Conservation (phyloP, 2,888 invertebrate species). For the Lagria hirta region DNA sequence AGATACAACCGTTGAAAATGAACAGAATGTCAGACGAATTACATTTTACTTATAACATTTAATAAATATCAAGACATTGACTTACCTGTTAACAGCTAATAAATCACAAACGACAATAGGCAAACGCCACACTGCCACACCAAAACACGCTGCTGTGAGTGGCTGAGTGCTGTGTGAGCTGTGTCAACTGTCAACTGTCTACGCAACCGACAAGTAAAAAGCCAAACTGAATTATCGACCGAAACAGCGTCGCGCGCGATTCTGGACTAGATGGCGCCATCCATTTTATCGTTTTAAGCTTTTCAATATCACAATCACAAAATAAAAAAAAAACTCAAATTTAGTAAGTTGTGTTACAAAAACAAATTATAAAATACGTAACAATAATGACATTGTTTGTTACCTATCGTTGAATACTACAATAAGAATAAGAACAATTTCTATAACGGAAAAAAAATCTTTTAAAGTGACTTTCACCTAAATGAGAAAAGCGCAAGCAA, state of each 20-base stretch:
- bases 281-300: background rate
- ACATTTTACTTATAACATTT: slow-evolving; percentile 13
- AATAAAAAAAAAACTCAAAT: slow-evolving; percentile 3
- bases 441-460: slow-evolving; percentile 5
- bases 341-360: slow-evolving; percentile 10
- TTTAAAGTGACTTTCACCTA: no score
- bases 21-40: slow-evolving; percentile 14
- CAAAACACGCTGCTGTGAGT: background rate
- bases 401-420: slow-evolving; percentile 3
- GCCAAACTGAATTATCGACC: slow-evolving; percentile 10
- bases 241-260: slow-evolving; percentile 7
- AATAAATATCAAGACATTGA: slow-evolving; percentile 10
- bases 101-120: slow-evolving; percentile 5
- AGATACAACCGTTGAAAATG: slow-evolving; percentile 23
- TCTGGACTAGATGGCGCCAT: slow-evolving; percentile 1
- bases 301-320: slow-evolving; percentile 5
- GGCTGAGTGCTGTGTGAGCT: slow-evolving; percentile 2
- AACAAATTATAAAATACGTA: slow-evolving; percentile 6
- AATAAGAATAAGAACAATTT: slow-evolving; percentile 8
- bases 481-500: no score
- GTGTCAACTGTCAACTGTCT: slow-evolving; percentile 5
- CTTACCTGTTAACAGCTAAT: slow-evolving; percentile 9
- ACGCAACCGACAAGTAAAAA: slow-evolving; percentile 6
- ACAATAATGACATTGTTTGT: slow-evolving; percentile 2
- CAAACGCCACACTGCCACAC: slow-evolving; percentile 3